A percentile compares a stretch with the other conserved stretches of the same genome.
phyloP scores from a whole-genome alignment of 2,888 invertebrate genomes.

The Zonitis immaculata region DNA sequence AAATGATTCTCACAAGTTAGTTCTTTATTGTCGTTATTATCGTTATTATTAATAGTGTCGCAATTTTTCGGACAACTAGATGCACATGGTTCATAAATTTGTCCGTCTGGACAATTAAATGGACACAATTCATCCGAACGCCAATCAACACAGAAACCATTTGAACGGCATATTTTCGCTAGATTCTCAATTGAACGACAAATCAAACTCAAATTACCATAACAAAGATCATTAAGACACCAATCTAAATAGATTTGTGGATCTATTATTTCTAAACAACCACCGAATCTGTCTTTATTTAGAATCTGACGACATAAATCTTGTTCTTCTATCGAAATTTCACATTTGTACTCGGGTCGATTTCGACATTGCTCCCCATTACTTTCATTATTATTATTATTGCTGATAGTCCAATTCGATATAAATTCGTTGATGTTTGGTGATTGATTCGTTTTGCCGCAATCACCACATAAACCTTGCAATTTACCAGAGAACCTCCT shows the following conservation, averaged over 20 bases:
- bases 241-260: conserved; percentile 62
- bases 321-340: conserved; percentile 48
- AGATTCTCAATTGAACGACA: conserved; percentile 68
- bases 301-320: conserved; percentile 67
- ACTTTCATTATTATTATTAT: no score
- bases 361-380: conserved; percentile 38
- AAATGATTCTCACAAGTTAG: conserved; percentile 29
- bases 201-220: conserved; percentile 53
- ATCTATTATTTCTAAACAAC: conserved; percentile 16
- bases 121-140: conserved; percentile 63
- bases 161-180: conserved; percentile 64
- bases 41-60: no score
- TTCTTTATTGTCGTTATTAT: conserved; percentile 39
- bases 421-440: conserved; percentile 55
- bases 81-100: conserved; percentile 55
- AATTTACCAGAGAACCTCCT: conserved; percentile 65
- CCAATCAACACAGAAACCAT: conserved; percentile 74
- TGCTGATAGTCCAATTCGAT: conserved; percentile 50
- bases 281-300: conserved; percentile 54
- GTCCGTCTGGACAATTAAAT: conserved; percentile 53
- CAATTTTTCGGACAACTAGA: conserved; percentile 64
- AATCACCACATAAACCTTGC: conserved; percentile 78
- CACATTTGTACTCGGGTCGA: conserved; percentile 41
- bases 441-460: conserved; percentile 49
- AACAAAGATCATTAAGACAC: conserved; percentile 65